Conservation (phyloP, 1,140 invertebrate species). For the Drosophila nebulosa region DNA sequence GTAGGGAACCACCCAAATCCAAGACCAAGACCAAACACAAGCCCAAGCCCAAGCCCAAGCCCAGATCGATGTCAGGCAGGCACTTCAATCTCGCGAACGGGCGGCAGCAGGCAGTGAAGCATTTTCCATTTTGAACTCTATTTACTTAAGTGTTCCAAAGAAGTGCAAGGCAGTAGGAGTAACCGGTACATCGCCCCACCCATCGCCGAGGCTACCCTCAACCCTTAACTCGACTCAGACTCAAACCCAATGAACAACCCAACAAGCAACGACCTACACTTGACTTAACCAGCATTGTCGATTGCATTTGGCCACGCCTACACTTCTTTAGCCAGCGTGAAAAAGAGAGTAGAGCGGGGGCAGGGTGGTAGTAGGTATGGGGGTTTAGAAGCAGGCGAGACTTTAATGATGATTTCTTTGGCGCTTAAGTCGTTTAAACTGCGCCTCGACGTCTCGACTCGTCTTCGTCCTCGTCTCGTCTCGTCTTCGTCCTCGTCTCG, state of each 20-base stretch:
- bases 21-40: neutral
- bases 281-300: conserved; percentile 80
- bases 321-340: neutral
- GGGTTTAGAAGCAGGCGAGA: conserved; percentile 37
- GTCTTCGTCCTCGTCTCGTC: neutral
- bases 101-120: conserved; percentile 50
- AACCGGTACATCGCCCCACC: neutral
- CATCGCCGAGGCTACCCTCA: neutral
- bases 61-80: conserved; percentile 69
- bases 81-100: conserved; percentile 54
- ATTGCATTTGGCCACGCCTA: conserved; percentile 56
- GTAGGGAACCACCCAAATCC: too few species aligned
- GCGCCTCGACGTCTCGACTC: conserved; percentile 28
- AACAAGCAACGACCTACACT: conserved; percentile 75
- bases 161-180: conserved; percentile 18
- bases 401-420: conserved; percentile 80
- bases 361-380: neutral
- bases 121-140: conserved; percentile 74
- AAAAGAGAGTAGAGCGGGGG: neutral
- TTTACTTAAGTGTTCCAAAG: conserved; percentile 73
- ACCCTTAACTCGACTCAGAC: neutral
- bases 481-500: conserved; percentile 3
- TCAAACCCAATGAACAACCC: conserved; percentile 27
- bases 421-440: conserved; percentile 78
- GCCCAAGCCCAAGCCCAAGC: neutral